Conservation (phyloP, 2,797 vertebrate genomes). For the Amazona finschi region DNA sequence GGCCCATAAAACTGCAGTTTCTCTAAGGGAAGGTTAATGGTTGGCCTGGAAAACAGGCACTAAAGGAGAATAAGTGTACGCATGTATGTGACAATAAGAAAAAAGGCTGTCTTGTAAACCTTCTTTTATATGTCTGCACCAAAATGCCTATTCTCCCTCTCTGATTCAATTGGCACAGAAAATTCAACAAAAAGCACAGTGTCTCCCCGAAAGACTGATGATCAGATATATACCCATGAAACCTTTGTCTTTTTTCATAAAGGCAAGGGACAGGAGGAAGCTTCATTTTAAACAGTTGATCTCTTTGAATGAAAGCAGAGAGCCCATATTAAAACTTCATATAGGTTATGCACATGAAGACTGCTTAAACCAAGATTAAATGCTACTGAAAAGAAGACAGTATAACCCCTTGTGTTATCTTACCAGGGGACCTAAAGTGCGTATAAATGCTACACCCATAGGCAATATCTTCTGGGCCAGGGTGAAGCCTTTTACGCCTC, state of each 20-base stretch:
- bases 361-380: not conserved
- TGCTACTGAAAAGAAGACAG: not conserved
- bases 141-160: not conserved
- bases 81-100: not conserved
- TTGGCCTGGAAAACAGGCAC: not conserved
- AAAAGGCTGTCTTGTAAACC: not conserved
- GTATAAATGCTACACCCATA: fast-evolving
- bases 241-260: not conserved
- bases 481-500: not conserved
- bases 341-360: not conserved
- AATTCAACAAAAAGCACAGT: not conserved
- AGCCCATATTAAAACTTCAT: not conserved
- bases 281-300: not conserved
- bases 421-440: not conserved
- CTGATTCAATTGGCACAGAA: not conserved
- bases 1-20: not conserved
- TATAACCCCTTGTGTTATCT: not conserved
- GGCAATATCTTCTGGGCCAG: not conserved
- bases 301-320: not conserved
- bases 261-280: not conserved
- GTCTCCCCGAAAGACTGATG: not conserved
- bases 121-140: not conserved
- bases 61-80: not conserved
- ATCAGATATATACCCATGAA: not conserved
- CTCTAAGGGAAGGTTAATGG: not conserved